Conservation (phyloP, 2,888 invertebrate genomes). For the Zygaena filipendulae region DNA sequence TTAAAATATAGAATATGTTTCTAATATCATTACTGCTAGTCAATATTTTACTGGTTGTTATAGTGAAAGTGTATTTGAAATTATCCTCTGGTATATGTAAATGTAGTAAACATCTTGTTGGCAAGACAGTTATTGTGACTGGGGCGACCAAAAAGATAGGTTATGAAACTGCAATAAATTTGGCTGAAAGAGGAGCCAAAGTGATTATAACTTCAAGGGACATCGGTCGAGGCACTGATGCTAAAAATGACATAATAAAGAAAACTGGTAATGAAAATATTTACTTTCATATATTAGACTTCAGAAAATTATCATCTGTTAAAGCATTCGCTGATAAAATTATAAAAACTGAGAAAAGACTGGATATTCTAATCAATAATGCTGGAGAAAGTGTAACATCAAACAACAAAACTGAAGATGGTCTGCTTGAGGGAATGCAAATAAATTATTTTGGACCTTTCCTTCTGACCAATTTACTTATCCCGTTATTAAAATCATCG, state of each 20-base stretch:
- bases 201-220: slow-evolving; percentile 36
- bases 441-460: slow-evolving; percentile 69
- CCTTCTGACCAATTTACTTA: slow-evolving; percentile 69
- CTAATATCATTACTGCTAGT: too few species aligned
- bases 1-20: too few species aligned
- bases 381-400: slow-evolving; percentile 29
- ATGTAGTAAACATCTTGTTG: slow-evolving; percentile 10
- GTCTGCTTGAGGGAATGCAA: slow-evolving; percentile 67
- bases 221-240: slow-evolving; percentile 21
- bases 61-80: too few species aligned
- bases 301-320: slow-evolving; percentile 27
- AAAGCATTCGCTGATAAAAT: slow-evolving; percentile 52
- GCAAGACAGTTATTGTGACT: slow-evolving; percentile 20
- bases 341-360: slow-evolving; percentile 22
- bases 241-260: slow-evolving; percentile 18
- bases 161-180: slow-evolving; percentile 30
- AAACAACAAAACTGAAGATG: slow-evolving; percentile 56
- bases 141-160: slow-evolving; percentile 31
- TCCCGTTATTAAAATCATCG: slow-evolving; percentile 31
- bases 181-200: slow-evolving; percentile 29
- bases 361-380: slow-evolving; percentile 53
- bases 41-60: too few species aligned
- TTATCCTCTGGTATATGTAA: background rate
- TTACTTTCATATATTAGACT: slow-evolving; percentile 21
- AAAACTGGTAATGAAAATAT: slow-evolving; percentile 19